Base-by-base conservation (phyloP, 2,113 vertebrate genomes). In the Motacilla tschutschensis region DNA sequence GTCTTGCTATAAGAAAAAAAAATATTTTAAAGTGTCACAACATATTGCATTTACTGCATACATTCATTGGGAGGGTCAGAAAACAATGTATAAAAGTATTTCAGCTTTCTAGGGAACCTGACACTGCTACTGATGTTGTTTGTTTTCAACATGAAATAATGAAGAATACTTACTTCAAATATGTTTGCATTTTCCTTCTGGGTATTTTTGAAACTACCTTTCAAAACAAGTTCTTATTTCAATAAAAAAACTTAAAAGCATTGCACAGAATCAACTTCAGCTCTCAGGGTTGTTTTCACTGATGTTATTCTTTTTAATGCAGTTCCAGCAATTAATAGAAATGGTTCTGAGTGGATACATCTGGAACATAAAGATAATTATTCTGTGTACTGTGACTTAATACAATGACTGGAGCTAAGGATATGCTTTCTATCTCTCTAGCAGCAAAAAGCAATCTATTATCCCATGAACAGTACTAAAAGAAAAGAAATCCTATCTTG, bases 311-410 rank as follows among this genome's bases (percentile, higher is more conserved):
- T 43, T 73, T 65, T 63, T 40, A 35, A 69, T 50, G 20, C 5
- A 31, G 12, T 79, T 62, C 54, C n/a, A 44, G 10, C 21, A 58
- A 54, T 76, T 65, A 70, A 36, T 33, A 63, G n/a, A 92, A 85
- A 70, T 58, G 2, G 14, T 65, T 21, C 33, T 67, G 31, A 44
- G 15, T 47, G 17, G 10, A 71, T 31, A 47, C 33, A 66, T 24
- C 12, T 62, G 36, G 55, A 83, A 83, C 53, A 77, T 59, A 78
- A 67, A 78, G 10, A 10, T 75, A 59, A 85, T 89, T 74, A 33
- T 67, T 60, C 26, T 63, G 22, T 85, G 48, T 83, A 35, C 20
- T 59, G 14, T 40, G 47, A 44, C 38, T 89, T 83, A 31, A 17
- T 79, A 8, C 29, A 62, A 50, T 35, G 22, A 25, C 10, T 1